A percentile compares a stretch with the other conserved stretches of the same genome.
Conservation (phyloP, 2,888 invertebrate genomes). For the Xylota sylvarum region DNA sequence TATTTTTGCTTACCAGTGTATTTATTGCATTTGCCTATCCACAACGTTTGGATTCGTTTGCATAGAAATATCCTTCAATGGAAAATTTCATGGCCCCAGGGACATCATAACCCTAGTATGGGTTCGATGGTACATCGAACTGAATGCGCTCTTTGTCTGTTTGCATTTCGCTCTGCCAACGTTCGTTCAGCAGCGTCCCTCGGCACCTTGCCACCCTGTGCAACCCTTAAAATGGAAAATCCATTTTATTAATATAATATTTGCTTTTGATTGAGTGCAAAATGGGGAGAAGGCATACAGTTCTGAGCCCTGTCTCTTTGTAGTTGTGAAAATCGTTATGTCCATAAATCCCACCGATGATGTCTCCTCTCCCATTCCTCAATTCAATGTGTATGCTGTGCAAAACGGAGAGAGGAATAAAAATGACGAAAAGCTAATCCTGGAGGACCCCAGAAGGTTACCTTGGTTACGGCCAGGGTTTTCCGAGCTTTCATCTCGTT, state of each 20-base stretch:
- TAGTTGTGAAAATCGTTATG: conserved; percentile 50
- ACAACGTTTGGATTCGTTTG: conserved; percentile 43
- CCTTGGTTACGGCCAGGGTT: conserved; percentile 78
- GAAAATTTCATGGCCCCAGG: conserved; percentile 73
- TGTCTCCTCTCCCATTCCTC: not conserved
- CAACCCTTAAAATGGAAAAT: conserved; percentile 49
- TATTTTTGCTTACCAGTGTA: conserved; percentile 40
- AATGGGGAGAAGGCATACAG: conserved; percentile 54
- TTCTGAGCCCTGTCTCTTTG: conserved; percentile 43
- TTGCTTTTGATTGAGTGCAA: conserved; percentile 77
- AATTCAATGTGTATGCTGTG: not conserved
- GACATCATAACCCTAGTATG: conserved; percentile 28
- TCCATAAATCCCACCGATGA: not conserved
- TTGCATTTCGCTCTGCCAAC: conserved; percentile 51
- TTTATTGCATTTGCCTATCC: conserved; percentile 41
- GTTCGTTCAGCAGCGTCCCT: conserved; percentile 19
- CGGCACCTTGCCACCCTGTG: not conserved
- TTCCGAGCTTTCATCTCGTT: conserved; percentile 79
- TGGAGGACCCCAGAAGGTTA: conserved; percentile 78
- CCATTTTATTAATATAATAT: conserved; percentile 77
- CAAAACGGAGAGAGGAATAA: conserved; percentile 72
- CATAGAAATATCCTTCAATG: conserved; percentile 66
- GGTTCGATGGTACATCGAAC: conserved; percentile 67
- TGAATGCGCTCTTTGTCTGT: conserved; percentile 70
- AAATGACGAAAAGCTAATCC: conserved; percentile 77